Base-by-base conservation (phyloP, 2,113 vertebrate genomes). In the Nycticorax nycticorax region DNA sequence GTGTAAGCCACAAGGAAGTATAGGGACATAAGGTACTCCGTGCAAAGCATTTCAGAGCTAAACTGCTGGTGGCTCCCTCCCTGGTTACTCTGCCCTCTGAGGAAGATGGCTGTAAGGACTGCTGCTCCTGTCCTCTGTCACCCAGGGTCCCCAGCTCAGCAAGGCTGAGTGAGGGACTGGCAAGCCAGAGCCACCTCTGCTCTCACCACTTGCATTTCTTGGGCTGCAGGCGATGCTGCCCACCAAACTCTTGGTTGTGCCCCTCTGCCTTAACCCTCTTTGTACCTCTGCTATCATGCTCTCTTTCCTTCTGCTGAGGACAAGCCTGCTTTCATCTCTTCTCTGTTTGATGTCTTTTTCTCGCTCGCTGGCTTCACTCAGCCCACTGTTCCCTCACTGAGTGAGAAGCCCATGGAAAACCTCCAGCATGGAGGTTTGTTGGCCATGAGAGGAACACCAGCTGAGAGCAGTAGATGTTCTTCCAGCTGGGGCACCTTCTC, bases 51-150 rank as follows among this genome's bases (percentile, higher is more conserved):
- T 96, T 92, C 85, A 80, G 41, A 59, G 43, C 43, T 55, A 13
- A 82, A 53, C 73, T 71, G 57, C 82, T 60, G 32, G 56, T 85
- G 53, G 30, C 12, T 92, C 33, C n/a, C 72, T 83, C 39, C 41
- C 43, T 83, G 82, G n/a, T 56, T 82, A 32, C 33, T 85, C 73
- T 80, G 24, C 26, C 12, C 15, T 80, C 67, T 23, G 67, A 95
- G 43, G 69, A 95, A 92, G 57, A 96, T 96, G 94, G 1, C 92
- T 96, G 93, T 97, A 93, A 96, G 94, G 14, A 43, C 43, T 92
- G 8, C 52, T 82, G 26, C 55, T 94, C 16, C 72, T 88, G 19
- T 81, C 21, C 13, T 75, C 32, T 68, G 24, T 76, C 83, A 52
- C 28, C 11, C 37, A 73, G 41, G 16, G 52, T 80, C 52, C 43